These are phyloP conservation scores for Xerus rutilus DNA, from an alignment of 2,797 vertebrate genomes.

Conservation along the genomic window DNA sequence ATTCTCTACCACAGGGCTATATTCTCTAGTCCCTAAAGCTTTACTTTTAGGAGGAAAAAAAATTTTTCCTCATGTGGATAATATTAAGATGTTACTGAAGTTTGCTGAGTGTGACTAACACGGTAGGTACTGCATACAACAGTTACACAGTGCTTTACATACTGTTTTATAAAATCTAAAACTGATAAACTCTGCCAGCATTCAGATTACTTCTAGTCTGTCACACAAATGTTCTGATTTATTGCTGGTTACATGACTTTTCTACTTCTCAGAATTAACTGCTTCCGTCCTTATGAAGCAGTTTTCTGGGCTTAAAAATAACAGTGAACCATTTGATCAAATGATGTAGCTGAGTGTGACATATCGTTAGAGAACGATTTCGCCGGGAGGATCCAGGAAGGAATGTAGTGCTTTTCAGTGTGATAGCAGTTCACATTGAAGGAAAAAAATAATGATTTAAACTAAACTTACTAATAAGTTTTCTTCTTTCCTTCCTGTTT, in stretches of 20 bases:
- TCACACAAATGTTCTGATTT: slow-evolving; percentile 74
- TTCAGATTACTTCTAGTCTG: neutral
- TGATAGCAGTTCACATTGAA: neutral
- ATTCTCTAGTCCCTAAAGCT: neutral
- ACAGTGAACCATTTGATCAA: slow-evolving; percentile 6
- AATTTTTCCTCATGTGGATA: neutral
- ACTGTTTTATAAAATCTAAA: slow-evolving; percentile 9
- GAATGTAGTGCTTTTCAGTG: slow-evolving; percentile 14
- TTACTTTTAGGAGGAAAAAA: neutral
- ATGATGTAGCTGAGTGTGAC: neutral
- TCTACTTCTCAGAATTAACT: slow-evolving; percentile 71
- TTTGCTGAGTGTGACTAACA: neutral
- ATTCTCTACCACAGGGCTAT: neutral
- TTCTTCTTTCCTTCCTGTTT: slow-evolving; percentile 52
- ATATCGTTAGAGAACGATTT: neutral
- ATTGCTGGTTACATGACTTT: slow-evolving; percentile 71
- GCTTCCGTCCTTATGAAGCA: slow-evolving; percentile 75
- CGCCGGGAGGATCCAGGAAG: slow-evolving; percentile 42
- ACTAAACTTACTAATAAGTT: neutral
- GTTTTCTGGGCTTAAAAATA: slow-evolving; percentile 63
- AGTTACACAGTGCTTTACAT: neutral
- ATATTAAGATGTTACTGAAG: neutral
- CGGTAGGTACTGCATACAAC: neutral
- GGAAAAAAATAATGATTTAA: neutral
- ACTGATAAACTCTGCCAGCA: neutral